phyloP scores from a whole-genome alignment of 2,797 vertebrate species.

The Smutsia gigantea region DNA sequence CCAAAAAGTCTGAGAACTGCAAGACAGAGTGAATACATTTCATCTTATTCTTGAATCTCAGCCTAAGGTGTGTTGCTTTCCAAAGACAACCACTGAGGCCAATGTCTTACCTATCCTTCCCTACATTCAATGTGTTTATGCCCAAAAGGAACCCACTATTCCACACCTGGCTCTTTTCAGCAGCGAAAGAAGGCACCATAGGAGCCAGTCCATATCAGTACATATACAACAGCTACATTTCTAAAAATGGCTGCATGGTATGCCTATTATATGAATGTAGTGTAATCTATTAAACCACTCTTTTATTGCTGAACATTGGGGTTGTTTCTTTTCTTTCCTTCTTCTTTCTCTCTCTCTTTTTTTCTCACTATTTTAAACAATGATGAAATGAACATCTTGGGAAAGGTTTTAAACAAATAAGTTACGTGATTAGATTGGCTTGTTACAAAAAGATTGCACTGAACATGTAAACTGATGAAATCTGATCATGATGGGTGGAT shows the following conservation, averaged over 20 bases:
- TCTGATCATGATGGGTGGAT: not conserved
- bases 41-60: not conserved
- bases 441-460: not conserved
- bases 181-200: not conserved
- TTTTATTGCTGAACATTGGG: not conserved
- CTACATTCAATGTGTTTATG: not conserved
- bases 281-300: not conserved
- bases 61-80: not conserved
- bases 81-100: not conserved
- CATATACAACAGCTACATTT: not conserved
- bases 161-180: not conserved
- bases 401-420: not conserved
- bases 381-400: not conserved
- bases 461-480: not conserved
- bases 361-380: not conserved
- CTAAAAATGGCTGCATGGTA: not conserved
- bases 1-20: not conserved
- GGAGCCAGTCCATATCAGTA: not conserved
- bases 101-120: not conserved
- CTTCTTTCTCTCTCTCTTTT: not conserved
- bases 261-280: not conserved
- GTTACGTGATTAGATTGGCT: not conserved
- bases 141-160: not conserved
- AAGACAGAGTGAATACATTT: not conserved
- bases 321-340: not conserved